Evolutionary conservation across 1,140 invertebrate species (phyloP), one percentile per base, ranked within the genome.

Genomic region (Agrypnia vestita): DNA sequence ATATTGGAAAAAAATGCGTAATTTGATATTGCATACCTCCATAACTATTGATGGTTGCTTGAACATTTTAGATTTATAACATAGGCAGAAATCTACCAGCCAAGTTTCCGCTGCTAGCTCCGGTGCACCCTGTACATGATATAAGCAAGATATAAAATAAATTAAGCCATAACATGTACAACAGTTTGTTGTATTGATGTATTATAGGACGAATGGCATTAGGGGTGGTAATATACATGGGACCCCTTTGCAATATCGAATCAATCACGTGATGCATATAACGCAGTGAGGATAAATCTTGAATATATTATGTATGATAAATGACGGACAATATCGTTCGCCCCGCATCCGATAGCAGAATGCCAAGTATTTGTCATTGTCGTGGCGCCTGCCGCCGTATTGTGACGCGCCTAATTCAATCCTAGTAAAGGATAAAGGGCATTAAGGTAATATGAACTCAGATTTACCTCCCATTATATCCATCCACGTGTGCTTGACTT

Each of bases 251-350:
- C 67, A 51, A 71, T 71, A 71, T 71, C 67, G 47, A 71, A 71
- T 69, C 67, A 64, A 78, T 78, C 67, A 71, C 67, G 67, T 51
- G 44, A 49, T 53, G 75, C 69, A 71, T 78, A 51, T 78, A 71
- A 80, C 76, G 79, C 72, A 83, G 80, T 79, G 78, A 62, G 82
- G 79, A 56, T 69, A 83, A 83, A 80, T 83, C 76, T 80, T n/a
- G 82, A 83, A 83, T 83, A 83, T 80, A 83, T 83, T 83, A 83
- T 83, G 82, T 80, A 80, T 83, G 82, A 83, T 83, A 83, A 83
- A 83, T 80, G 82, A 78, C 67, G 43, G 35, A 17, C 61, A 74
- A 74, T 74, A 74, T 74, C 13, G 71, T 43, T 51, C 69, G 6
- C 56, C 47, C 62, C 46, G 49, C 15, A 47, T 13, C 69, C 25